Percentiles rank a stretch among this genome's conserved stretches.
Evolutionary conservation across 2,797 vertebrate genomes (phyloP).

Genomic region (Peromyscus aztecus): DNA sequence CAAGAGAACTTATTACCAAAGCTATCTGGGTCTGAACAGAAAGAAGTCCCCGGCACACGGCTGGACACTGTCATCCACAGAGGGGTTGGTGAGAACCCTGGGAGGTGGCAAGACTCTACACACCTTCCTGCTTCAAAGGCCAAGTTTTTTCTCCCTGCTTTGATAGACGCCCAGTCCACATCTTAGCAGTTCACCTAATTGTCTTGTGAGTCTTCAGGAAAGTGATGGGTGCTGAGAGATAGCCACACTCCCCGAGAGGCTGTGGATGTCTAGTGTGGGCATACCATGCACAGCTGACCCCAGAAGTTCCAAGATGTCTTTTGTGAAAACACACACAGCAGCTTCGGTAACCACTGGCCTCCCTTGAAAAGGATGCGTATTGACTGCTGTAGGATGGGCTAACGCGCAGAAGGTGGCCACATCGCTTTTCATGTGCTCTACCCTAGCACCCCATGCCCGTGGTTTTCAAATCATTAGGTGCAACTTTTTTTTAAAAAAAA

Average conservation of each 20-base stretch:
- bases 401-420: neutral
- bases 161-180: neutral
- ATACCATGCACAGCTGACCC: neutral
- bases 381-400: neutral
- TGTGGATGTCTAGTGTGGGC: neutral
- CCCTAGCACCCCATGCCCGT: neutral
- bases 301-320: neutral
- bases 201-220: neutral
- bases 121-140: neutral
- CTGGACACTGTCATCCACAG: neutral
- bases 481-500: neutral
- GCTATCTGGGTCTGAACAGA: neutral
- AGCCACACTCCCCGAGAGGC: neutral
- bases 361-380: neutral
- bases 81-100: neutral
- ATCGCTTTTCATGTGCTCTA: neutral
- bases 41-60: neutral
- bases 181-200: neutral
- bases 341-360: neutral
- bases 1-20: neutral
- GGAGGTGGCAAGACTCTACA: neutral
- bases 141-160: neutral
- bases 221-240: neutral
- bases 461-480: conserved; percentile 8
- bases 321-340: neutral